Evolutionary conservation across 2,113 vertebrate genomes (phyloP).

Genomic region (Dicerorhinus sumatrensis): DNA sequence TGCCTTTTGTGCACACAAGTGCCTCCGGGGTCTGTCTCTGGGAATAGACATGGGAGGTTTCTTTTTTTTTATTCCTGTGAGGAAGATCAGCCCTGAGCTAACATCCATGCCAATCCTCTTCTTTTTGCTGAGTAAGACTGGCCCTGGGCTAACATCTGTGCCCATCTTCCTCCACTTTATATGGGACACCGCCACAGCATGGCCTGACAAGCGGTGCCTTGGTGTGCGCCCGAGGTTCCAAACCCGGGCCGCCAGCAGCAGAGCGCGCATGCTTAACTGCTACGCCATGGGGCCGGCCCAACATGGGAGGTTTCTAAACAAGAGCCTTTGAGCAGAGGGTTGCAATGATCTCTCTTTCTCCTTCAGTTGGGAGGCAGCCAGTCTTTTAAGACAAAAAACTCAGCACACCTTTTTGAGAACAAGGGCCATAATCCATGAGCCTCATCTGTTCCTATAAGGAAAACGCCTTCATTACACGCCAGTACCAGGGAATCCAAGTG

Average conservation of each 20-base stretch:
- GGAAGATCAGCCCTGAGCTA: too few species aligned
- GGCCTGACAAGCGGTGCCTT: too few species aligned
- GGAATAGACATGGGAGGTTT: not conserved
- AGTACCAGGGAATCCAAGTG: not conserved
- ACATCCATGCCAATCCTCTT: too few species aligned
- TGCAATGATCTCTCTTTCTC: not conserved
- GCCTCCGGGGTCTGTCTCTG: not conserved
- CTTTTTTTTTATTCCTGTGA: not conserved
- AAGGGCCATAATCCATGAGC: not conserved
- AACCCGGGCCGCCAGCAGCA: too few species aligned
- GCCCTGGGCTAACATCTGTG: too few species aligned
- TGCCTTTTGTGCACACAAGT: not conserved
- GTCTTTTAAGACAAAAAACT: not conserved
- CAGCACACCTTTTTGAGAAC: not conserved
- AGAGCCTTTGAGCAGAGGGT: not conserved
- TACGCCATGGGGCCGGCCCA: too few species aligned
- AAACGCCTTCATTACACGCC: not conserved
- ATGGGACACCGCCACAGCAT: too few species aligned
- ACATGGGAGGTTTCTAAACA: constrained; percentile 2
- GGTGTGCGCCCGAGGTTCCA: too few species aligned
- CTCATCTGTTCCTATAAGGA: not conserved
- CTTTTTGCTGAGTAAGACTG: too few species aligned
- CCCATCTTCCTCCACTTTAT: too few species aligned
- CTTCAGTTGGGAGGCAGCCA: not conserved
- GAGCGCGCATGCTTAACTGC: too few species aligned